Evolutionary conservation across 2,888 invertebrate species (phyloP), one percentile per base, ranked within the genome.

Genomic region (Dasypolia templi): DNA sequence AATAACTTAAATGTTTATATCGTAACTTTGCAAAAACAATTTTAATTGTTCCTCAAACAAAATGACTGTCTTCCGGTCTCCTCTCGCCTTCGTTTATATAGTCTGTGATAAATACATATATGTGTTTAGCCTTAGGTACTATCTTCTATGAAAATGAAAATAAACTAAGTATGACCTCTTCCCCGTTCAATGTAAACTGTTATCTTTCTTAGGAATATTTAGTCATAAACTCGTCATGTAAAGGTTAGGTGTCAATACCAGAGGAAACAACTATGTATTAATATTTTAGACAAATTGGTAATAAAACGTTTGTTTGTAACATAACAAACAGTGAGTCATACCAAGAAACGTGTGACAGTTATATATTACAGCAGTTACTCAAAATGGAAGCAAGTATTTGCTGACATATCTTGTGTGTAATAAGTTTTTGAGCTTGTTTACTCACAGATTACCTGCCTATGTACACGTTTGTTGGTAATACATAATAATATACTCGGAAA

Each of bases 91-190:
- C n/a, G 5, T 46, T 44, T 42, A n/a, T 44, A 75, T 62, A 29
- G 32, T 39, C n/a, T 39, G 26, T 53, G 19, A 46, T 55, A 26
- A 65, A 39, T 19, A 29, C 19, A 7, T 44, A n/a, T 17, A 26
- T n/a, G 0, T 51, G 1, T 22, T 17, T 42, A 82, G 6, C 42
- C 29, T 75, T 32, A n/a, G n/a, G n/a, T n/a, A 42, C 19, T 9
- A 68, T 56, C 22, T 51, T 77, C n/a, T 17, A 56, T 59, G 51
- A 59, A 53, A 83, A 35, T 64, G 7, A 22, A 35, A 39, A 32
- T 59, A 63, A 79, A 39, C 59, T 61, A n/a, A n/a, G n/a, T n/a
- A 61, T 81, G 75, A 80, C 61, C 70, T 68, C 53, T 72, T 62
- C 61, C 61, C 70, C 65, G 46, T 72, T 62, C 61, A 71, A 83